phyloP scores from a whole-genome alignment of 2,888 invertebrate genomes.

The Andrena camellia region DNA sequence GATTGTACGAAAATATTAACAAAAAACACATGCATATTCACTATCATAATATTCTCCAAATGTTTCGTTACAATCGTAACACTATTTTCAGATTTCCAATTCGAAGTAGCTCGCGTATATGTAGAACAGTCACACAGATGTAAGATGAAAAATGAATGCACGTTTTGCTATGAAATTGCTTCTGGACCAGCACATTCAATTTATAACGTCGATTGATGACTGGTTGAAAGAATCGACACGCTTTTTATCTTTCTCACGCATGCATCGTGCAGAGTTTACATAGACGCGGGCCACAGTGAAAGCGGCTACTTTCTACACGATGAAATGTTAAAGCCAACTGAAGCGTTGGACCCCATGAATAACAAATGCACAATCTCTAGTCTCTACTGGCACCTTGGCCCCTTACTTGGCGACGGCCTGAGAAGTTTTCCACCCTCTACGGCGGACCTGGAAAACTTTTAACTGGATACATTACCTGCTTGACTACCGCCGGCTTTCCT shows the following conservation, averaged over 20 bases:
- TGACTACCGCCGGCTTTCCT: slow-evolving; percentile 77
- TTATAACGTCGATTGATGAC: slow-evolving; percentile 10
- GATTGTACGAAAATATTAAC: no score
- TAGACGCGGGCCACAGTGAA: slow-evolving; percentile 37
- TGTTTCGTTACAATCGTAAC: no score
- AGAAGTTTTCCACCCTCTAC: slow-evolving; percentile 75
- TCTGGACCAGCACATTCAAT: not conserved
- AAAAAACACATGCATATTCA: no score
- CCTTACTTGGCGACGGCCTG: slow-evolving; percentile 66
- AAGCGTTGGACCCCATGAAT: slow-evolving; percentile 81
- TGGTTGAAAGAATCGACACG: slow-evolving; percentile 2
- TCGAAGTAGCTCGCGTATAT: no score
- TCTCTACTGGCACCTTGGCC: slow-evolving; percentile 73
- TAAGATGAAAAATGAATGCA: no score
- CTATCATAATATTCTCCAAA: no score
- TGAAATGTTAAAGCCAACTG: slow-evolving; percentile 79
- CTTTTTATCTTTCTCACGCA: slow-evolving; percentile 29
- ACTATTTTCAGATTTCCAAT: no score
- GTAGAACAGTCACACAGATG: no score
- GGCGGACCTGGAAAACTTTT: slow-evolving; percentile 81
- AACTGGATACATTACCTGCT: slow-evolving; percentile 84
- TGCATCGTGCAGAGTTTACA: slow-evolving; percentile 39
- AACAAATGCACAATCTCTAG: slow-evolving; percentile 82
- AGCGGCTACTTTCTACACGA: slow-evolving; percentile 69
- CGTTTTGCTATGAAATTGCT: not conserved